Base-by-base conservation (phyloP, 2,113 vertebrate genomes). In the Scatophagus argus region DNA sequence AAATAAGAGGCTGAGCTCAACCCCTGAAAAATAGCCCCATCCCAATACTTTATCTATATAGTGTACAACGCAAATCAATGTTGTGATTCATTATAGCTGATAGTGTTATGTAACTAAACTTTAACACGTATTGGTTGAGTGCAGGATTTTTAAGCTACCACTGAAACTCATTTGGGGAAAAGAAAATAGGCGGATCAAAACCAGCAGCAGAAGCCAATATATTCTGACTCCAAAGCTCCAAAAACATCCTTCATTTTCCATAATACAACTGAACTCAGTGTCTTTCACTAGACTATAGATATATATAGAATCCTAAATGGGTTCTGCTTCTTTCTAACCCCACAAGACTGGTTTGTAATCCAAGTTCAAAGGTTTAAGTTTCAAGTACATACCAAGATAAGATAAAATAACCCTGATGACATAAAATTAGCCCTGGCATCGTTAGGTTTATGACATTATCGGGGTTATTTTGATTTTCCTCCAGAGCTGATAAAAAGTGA, bases 161-260 rank as follows among this genome's bases (percentile, higher is more conserved):
- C 46, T 52, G 32, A 34, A 47, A 6, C 46, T 27, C 0, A 29
- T 29, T 43, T 43, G 23, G 43, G 23, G n/a, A 47, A 44, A 21
- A 13, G n/a, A 4, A 4, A 29, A 27, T 2, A 13, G 7, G 27
- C 11, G 13, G 8, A 8, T 60, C 23, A 39, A 60, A 39, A 14
- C 38, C 3, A 13, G 9, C 43, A n/a, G 11, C 12, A 39, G n/a
- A 69, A 17, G 43, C 31, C 29, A 65, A 6, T n/a, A 10, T 36
- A 9, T 38, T 8, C 31, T 23, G 31, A 36, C 29, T 29, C 17
- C 19, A 27, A 27, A 25, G n/a, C 16, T 41, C 34, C 5, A 21
- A 47, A 47, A 59, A 71, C 39, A 41, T 43, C 27, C 38, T 73
- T 23, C 21, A 34, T 55, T 46, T 62, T 27, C 23, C 44, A 73